phyloP scores from a whole-genome alignment of 1,140 invertebrate genomes.

The Plectrocnemia conspersa region DNA sequence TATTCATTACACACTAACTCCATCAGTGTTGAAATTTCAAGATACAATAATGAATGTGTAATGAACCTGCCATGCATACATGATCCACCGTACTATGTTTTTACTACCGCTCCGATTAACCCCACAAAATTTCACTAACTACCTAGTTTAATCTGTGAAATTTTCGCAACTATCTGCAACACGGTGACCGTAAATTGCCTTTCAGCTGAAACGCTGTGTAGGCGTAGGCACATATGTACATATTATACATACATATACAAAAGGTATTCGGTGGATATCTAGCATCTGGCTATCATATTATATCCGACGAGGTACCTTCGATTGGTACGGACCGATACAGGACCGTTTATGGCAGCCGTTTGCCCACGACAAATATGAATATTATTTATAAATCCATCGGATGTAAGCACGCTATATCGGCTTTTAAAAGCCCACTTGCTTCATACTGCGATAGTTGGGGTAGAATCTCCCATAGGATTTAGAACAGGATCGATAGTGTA shows the following conservation, averaged over 20 bases:
- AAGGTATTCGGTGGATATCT: background rate
- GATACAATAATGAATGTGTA: too few relatives aligned
- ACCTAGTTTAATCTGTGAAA: background rate
- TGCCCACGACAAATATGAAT: background rate
- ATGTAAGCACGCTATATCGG: background rate
- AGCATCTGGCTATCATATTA: background rate
- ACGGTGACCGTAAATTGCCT: background rate
- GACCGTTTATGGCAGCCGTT: background rate
- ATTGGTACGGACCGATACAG: constrained; percentile 17
- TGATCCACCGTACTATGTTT: too few relatives aligned
- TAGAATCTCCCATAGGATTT: background rate
- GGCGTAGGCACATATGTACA: background rate
- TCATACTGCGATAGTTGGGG: background rate
- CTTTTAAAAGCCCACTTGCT: too few relatives aligned
- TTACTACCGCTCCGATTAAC: too few relatives aligned
- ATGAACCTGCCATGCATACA: too few relatives aligned
- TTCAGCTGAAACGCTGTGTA: background rate
- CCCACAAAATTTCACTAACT: background rate
- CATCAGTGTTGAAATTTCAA: too few relatives aligned
- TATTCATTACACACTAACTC: too few relatives aligned
- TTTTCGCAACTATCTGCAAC: background rate
- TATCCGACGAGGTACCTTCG: background rate
- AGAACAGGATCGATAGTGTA: background rate
- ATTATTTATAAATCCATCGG: background rate
- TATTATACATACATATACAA: too few relatives aligned